Base-by-base conservation (phyloP, 2,888 invertebrate species). In the Ditula angustiorana region DNA sequence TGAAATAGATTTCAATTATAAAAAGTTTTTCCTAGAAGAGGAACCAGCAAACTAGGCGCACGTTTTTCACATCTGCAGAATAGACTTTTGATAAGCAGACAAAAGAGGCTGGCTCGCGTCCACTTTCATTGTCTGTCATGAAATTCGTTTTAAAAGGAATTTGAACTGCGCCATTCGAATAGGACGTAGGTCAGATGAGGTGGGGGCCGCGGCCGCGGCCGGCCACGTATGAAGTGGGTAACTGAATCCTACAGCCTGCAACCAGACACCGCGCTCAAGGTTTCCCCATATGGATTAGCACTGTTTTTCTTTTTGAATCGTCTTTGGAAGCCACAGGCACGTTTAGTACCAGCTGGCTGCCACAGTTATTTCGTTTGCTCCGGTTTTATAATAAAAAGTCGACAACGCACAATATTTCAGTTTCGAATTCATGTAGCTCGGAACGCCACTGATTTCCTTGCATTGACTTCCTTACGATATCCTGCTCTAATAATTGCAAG, bases 201-300 rank as follows among this genome's bases (percentile, higher is more conserved):
- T 74, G 75, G 78, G 74, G 41, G 41, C 41, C 80, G 85, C 82
- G 85, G 85, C 85, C 80, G 83, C 82, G 85, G 85, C 85, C 80
- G 83, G 75, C 74, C 82, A 74, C 83, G 90, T 59, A 60, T 63
- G 49, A 37, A 59, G 64, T 59, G 64, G n/a, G 64, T 86, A 90
- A 91, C 87, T 75, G 71, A 86, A 88, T 78, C 79, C 80, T 73
- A 67, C 71, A 62, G 74, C 61, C 68, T 71, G 71, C 67, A 82
- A 92, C 80, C 72, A 75, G 85, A 92, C 77, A 85, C 85, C 73
- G 68, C 69, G 78, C 81, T 86, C 90, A 91, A 92, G 92, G 92
- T 83, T 89, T 86, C 86, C 60, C 83, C 83, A 86, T 88, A 81
- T 85, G 85, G 84, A 89, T 87, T 87, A 87, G 80, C 82, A 80